Evolutionary conservation across 2,113 vertebrate genomes (phyloP).

Genomic region (Triplophysa dalaica): DNA sequence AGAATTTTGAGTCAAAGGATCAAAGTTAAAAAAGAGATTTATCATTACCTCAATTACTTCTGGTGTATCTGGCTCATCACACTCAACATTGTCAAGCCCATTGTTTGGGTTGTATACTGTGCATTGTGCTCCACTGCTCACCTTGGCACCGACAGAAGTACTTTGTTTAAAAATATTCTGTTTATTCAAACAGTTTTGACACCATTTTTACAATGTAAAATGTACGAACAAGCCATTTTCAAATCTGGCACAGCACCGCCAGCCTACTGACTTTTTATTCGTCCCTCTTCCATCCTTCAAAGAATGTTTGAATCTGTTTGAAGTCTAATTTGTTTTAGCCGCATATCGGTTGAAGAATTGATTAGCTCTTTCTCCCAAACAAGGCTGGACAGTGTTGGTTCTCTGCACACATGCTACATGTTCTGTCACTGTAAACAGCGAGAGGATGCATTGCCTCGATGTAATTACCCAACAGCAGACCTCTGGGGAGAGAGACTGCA

Average conservation of each 20-base stretch:
- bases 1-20: no score
- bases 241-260: background rate
- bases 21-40: no score
- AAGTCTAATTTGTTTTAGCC: slow-evolving; percentile 76
- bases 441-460: slow-evolving; percentile 62
- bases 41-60: no score
- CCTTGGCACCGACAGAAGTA: no score
- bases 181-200: background rate
- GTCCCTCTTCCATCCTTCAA: slow-evolving; percentile 63
- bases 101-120: no score
- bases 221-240: slow-evolving; percentile 57
- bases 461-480: slow-evolving; percentile 66
- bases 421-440: slow-evolving; percentile 59
- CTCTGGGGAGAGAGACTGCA: slow-evolving; percentile 60
- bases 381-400: slow-evolving; percentile 61
- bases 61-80: no score
- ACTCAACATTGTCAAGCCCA: no score
- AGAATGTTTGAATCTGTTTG: slow-evolving; percentile 68
- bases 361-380: slow-evolving; percentile 65
- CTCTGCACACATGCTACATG: slow-evolving; percentile 63
- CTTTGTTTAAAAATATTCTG: no score
- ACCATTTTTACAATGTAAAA: slow-evolving; percentile 40
- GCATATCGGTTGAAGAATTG: slow-evolving; percentile 70
- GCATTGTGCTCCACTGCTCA: no score
- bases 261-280: background rate